Base-by-base conservation (phyloP, 2,113 vertebrate genomes). In the Tenrec ecaudatus region DNA sequence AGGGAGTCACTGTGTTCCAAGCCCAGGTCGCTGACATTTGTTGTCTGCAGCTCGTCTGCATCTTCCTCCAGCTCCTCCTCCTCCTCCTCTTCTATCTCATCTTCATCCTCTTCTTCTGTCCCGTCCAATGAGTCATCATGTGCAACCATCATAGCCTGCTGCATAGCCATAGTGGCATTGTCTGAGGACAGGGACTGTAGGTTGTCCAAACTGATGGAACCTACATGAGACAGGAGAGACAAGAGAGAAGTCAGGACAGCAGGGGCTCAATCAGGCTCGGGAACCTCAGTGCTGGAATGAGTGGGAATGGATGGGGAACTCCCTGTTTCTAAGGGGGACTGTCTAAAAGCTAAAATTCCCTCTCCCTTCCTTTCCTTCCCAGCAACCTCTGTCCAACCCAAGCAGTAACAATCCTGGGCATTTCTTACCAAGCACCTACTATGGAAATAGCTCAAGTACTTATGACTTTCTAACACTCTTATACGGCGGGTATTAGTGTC, bases 101-200 rank as follows among this genome's bases (percentile, higher is more conserved):
- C 99, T 1, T 99, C 98, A 0, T 99, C 99, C 8, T 99, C 99
- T 19, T 99, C 99, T 57, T 99, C 99, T 0, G 99, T 99, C 94
- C 99, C 99, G 0, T 99, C 99, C 83, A 99, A 98, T 47, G 99
- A 99, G 97, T 99, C 99, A 0, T 99, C 99, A 0, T 98, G 98
- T 75, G 98, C 99, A 0, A 97, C 99, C 97, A 99, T 98, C 99
- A 99, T 99, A 16, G 99, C 99, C 92, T 99, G 99, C 98, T 99
- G 99, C 99, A 99, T 99, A 94, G 99, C 99, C 97, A 99, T 98
- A 43, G 99, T 99, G 97, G 99, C 99, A 0, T 98, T 99, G 96
- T 99, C 99, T 2, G 99, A 99, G 4, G 99, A 99, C 88, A 99
- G 98, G 16, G 99, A 98, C 90, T 99, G 99, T 83, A 99, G 98